Conservation (phyloP, 1,140 invertebrate species). For the Drosophila kurseongensis region DNA sequence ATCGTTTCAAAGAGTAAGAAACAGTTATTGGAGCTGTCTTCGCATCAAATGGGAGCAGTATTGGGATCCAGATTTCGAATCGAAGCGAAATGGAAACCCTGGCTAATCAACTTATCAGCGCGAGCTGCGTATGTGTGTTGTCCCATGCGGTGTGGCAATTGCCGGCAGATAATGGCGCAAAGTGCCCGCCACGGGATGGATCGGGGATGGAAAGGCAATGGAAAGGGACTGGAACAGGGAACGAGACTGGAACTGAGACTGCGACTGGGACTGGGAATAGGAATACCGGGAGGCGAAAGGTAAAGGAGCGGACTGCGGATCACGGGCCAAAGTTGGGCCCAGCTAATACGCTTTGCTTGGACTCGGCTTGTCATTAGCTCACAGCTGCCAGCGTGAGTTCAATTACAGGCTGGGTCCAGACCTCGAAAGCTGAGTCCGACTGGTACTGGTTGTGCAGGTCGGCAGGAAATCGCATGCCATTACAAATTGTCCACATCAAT, state of each 20-base stretch:
- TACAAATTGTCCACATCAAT: slow-evolving; percentile 82
- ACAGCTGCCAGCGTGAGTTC: slow-evolving; percentile 78
- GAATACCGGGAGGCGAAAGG: too few relatives aligned
- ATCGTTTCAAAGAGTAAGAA: too few relatives aligned
- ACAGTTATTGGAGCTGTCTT: not conserved
- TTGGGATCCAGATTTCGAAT: not conserved
- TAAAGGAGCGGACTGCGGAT: not conserved
- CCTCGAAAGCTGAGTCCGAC: slow-evolving; percentile 5
- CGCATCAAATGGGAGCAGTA: not conserved
- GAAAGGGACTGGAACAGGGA: not conserved
- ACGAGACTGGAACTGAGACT: not conserved
- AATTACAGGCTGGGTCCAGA: slow-evolving; percentile 63
- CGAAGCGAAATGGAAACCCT: slow-evolving; percentile 40
- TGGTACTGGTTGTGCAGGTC: slow-evolving; percentile 24
- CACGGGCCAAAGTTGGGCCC: slow-evolving; percentile 35
- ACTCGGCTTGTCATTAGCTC: slow-evolving; percentile 75
- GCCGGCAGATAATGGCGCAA: slow-evolving; percentile 74
- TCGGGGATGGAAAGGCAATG: slow-evolving; percentile 5
- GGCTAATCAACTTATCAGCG: slow-evolving; percentile 77
- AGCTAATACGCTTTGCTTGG: slow-evolving; percentile 66
- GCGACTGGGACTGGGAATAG: too few relatives aligned
- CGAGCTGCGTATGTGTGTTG: slow-evolving; percentile 60
- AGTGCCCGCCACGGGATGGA: slow-evolving; percentile 56
- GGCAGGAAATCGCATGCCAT: slow-evolving; percentile 81
- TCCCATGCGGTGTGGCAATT: slow-evolving; percentile 74